Conservation (phyloP, 2,888 invertebrate species). For the Steinernema scapterisci region DNA sequence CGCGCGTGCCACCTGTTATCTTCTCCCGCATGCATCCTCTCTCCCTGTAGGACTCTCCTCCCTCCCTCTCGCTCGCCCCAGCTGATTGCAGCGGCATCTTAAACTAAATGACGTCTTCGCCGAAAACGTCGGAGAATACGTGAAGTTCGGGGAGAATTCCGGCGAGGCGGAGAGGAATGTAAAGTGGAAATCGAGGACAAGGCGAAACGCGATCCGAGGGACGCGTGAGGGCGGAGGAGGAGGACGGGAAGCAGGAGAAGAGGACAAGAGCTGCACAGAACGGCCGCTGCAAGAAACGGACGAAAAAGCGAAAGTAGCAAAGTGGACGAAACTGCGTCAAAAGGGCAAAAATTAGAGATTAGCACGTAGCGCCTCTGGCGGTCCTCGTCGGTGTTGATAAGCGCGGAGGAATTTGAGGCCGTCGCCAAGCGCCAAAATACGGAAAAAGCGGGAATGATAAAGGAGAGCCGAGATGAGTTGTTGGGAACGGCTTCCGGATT, state of each 20-base stretch:
- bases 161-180: neutral
- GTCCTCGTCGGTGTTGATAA: neutral
- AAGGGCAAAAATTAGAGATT: neutral
- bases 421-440: neutral
- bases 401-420: neutral
- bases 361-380: constrained; percentile 1
- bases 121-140: constrained; percentile 8
- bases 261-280: neutral
- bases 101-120: neutral
- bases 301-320: neutral
- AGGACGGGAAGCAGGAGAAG: neutral
- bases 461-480: neutral
- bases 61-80: neutral
- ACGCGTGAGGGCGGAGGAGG: constrained; percentile 20
- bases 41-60: too few relatives aligned
- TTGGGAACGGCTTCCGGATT: constrained; percentile 1
- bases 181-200: neutral
- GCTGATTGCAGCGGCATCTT: neutral
- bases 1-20: too few relatives aligned
- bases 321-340: neutral
- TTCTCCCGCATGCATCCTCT: too few relatives aligned
- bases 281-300: neutral
- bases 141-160: neutral
- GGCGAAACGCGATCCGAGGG: constrained; percentile 17
- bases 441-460: neutral